Percentiles rank a stretch among this genome's conserved stretches.
These are phyloP conservation scores for Rhadina sibilatrix DNA, from an alignment of 2,113 vertebrate species.

Conservation along the genomic window DNA sequence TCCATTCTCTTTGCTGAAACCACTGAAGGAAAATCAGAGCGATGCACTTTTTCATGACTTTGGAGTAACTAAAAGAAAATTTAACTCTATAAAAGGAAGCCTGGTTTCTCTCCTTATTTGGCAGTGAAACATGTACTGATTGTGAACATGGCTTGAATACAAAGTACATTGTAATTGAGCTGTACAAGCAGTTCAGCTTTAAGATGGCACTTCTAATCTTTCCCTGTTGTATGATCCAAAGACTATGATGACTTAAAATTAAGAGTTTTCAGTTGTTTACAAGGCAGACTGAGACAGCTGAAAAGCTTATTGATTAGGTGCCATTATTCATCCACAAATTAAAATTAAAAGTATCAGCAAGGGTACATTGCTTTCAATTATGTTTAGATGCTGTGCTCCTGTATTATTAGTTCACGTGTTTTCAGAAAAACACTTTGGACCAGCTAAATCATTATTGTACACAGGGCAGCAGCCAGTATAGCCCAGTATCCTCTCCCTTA, in stretches of 20 bases:
- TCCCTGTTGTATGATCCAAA: background rate
- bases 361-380: background rate
- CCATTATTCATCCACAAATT: background rate
- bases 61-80: slow-evolving; percentile 15
- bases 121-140: slow-evolving; percentile 40
- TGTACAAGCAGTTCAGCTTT: background rate
- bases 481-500: background rate
- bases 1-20: background rate
- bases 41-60: slow-evolving; percentile 32
- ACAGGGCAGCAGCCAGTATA: fast-evolving
- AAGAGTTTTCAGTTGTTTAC: background rate
- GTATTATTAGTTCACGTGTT: background rate
- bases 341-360: background rate
- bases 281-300: background rate
- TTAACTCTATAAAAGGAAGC: background rate
- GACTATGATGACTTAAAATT: background rate
- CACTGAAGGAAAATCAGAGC: slow-evolving; percentile 5
- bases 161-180: background rate
- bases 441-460: background rate
- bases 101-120: slow-evolving; percentile 33
- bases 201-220: background rate
- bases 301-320: background rate
- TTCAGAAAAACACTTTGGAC: background rate
- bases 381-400: background rate
- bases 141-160: slow-evolving; percentile 13